These are phyloP conservation scores for Anolis sagrei DNA, from an alignment of 2,113 vertebrate species.

Conservation along the genomic window DNA sequence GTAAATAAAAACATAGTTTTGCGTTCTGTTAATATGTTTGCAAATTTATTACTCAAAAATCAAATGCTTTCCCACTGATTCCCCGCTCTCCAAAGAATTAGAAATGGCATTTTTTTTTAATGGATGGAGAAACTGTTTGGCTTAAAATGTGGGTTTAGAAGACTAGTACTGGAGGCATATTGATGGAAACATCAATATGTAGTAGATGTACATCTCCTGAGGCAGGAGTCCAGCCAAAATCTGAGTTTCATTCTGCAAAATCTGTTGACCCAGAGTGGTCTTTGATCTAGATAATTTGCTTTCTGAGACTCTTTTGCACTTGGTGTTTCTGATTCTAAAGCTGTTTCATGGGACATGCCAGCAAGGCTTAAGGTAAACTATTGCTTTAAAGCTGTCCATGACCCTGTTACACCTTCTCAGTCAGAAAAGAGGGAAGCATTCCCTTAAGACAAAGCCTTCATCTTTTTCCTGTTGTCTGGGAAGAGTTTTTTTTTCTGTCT, in stretches of 20 bases:
- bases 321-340: slow-evolving; percentile 9
- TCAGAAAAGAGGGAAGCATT: not conserved
- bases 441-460: slow-evolving; percentile 1
- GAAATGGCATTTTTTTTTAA: too few species aligned
- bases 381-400: slow-evolving; percentile 13
- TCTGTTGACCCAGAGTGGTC: not conserved
- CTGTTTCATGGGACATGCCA: not conserved
- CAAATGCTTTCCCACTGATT: too few species aligned
- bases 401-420: slow-evolving; percentile 3
- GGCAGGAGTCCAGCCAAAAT: not conserved
- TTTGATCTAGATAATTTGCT: slow-evolving; percentile 10
- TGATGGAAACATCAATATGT: too few species aligned
- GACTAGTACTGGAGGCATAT: too few species aligned
- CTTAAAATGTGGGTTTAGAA: too few species aligned
- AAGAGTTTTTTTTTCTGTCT: not conserved
- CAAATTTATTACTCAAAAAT: not conserved
- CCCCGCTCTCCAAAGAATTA: too few species aligned
- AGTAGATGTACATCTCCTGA: too few species aligned
- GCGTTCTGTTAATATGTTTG: too few species aligned
- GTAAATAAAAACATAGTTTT: too few species aligned
- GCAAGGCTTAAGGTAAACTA: slow-evolving; percentile 6
- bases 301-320: not conserved
- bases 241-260: not conserved
- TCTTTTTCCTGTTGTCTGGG: not conserved
- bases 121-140: too few species aligned